Conservation (phyloP, 2,888 invertebrate genomes). For the Trachelus stipa region DNA sequence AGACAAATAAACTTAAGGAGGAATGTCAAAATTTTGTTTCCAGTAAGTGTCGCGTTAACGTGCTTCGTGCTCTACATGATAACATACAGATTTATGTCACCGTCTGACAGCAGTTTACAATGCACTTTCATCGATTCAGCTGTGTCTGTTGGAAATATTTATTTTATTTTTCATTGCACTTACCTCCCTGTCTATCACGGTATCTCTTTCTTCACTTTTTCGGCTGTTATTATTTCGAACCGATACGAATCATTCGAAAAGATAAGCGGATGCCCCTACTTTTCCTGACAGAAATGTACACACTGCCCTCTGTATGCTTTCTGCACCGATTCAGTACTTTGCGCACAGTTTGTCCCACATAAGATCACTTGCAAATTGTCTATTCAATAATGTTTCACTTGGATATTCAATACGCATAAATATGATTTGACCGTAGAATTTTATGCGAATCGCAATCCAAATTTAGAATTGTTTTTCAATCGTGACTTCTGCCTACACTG, state of each 20-base stretch:
- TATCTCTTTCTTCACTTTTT: neutral
- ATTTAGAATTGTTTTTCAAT: neutral
- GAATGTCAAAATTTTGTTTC: slow-evolving; percentile 88
- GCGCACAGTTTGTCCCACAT: neutral
- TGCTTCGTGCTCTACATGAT: neutral
- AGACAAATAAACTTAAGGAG: slow-evolving; percentile 85
- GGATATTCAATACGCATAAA: neutral
- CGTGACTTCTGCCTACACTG: neutral
- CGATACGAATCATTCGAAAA: slow-evolving; percentile 1
- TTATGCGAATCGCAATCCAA: neutral
- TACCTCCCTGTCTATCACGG: neutral
- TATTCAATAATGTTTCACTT: neutral
- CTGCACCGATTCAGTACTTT: neutral
- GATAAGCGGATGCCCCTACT: slow-evolving; percentile 7
- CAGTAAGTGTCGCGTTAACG: slow-evolving; percentile 71
- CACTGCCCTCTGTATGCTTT: slow-evolving; percentile 4
- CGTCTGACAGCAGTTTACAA: neutral
- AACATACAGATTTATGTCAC: neutral
- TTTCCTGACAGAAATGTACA: neutral
- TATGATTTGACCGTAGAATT: neutral
- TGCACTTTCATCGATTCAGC: neutral
- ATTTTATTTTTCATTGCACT: neutral
- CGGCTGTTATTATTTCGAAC: neutral
- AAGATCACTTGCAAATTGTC: neutral
- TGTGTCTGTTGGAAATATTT: neutral